Evolutionary conservation across 2,113 vertebrate genomes (phyloP), one percentile per base, ranked within the genome.

Genomic region (Pseudopodoces humilis): DNA sequence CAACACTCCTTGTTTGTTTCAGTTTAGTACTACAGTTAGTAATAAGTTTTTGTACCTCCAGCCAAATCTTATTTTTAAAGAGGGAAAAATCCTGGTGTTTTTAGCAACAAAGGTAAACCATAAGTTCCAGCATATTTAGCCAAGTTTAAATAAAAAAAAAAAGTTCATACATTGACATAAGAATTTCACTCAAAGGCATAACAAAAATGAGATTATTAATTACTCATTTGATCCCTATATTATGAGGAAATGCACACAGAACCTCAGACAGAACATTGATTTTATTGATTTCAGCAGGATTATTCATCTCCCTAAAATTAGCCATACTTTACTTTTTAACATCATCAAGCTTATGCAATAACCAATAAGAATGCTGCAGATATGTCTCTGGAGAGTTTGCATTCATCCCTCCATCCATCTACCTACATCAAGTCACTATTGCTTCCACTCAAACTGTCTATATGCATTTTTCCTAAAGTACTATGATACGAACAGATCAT

Each of bases 111-210:
- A 75, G 22, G 1, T 50, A 83, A 80, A n/a, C 4, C 4, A 76
- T 8, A 63, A 41, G 0, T 83, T 81, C 6, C 39, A 81, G 6
- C 15, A 47, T 43, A 64, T 52, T 33, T 52, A 64, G 5, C 3
- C 8, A 68, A 46, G 6, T 35, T 76, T 25, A 62, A 79, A 70
- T 28, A 47, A 67, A 65, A 27, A 21, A 6, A 65, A 50, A 64
- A 22, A 69, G 5, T 70, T 35, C 23, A 35, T 11, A 22, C 3
- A 44, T 4, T 39, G 49, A 78, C 12, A 58, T 2, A 70, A 49
- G 1, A 2, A 21, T 35, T 82, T 75, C 4, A 10, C 8, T 71
- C 8, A 43, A 64, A 75, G 60, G 2, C 0, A 1, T 37, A 50
- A 58, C 7, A 50, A 68, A 86, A 91, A 55, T 46, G 9, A 63